These are phyloP conservation scores for Diprion similis DNA, from an alignment of 1,140 invertebrate species.

Conservation along the genomic window DNA sequence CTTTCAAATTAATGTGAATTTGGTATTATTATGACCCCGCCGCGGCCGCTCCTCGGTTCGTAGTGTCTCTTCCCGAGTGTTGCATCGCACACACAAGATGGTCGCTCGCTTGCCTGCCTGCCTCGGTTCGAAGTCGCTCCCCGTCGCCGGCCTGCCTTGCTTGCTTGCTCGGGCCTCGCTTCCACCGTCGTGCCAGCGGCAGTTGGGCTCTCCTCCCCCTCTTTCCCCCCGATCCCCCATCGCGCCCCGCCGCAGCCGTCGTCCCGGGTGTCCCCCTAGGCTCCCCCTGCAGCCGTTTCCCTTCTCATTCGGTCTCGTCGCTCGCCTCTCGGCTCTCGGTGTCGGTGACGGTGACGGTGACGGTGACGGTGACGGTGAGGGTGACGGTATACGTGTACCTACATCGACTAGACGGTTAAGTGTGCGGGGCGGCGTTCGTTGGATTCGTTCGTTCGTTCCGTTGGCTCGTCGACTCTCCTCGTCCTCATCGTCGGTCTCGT, in stretches of 20 bases:
- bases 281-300: constrained; percentile 3
- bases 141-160: neutral
- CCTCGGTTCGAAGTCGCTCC: neutral
- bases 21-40: no score
- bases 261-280: neutral
- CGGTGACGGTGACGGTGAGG: no score
- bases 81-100: constrained; percentile 3
- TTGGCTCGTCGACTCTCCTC: neutral
- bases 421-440: neutral
- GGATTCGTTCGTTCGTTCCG: neutral
- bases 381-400: no score
- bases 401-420: neutral
- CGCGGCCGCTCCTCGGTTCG: neutral
- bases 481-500: no score
- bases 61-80: neutral
- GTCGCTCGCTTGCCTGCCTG: neutral
- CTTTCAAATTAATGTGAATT: no score
- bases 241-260: neutral
- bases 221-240: neutral
- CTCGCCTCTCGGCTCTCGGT: neutral
- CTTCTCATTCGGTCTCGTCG: neutral
- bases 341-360: no score
- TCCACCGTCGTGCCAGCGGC: constrained; percentile 1
- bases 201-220: neutral
- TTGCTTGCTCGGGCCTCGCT: neutral